These are phyloP conservation scores for Tachyglossus aculeatus DNA, from an alignment of 2,797 vertebrate species.

Conservation along the genomic window DNA sequence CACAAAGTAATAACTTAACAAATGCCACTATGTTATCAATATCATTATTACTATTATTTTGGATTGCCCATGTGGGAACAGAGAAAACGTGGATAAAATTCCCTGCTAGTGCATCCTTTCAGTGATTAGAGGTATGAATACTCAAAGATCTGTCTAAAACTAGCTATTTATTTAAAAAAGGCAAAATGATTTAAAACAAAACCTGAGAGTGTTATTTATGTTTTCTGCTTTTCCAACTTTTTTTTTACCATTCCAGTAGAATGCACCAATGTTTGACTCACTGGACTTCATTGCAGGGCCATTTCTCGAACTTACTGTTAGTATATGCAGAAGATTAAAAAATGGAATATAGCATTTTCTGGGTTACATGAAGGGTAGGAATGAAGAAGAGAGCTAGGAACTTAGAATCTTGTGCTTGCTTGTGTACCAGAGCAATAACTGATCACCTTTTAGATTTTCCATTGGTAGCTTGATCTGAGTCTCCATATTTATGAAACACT, in stretches of 20 bases:
- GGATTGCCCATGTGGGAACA: conserved; percentile 8
- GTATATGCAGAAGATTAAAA: not conserved
- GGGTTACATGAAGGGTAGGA: no score
- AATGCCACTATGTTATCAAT: no score
- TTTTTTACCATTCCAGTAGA: not conserved
- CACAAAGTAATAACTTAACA: no score
- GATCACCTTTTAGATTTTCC: no score
- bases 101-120: conserved; percentile 18
- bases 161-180: conserved; percentile 31
- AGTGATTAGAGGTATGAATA: conserved; percentile 16
- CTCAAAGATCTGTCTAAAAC: conserved; percentile 17
- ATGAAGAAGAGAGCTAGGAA: no score
- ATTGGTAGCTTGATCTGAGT: no score
- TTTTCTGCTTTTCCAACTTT: not conserved
- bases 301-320: not conserved
- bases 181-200: conserved; percentile 10
- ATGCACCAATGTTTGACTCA: not conserved
- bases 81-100: conserved; percentile 10
- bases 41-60: no score
- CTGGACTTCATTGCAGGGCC: not conserved
- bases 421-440: no score
- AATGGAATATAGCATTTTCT: not conserved
- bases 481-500: no score
- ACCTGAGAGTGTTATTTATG: not conserved
- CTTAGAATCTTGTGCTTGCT: no score